Base-by-base conservation (phyloP, 2,888 invertebrate genomes). In the Furcula furcula region DNA sequence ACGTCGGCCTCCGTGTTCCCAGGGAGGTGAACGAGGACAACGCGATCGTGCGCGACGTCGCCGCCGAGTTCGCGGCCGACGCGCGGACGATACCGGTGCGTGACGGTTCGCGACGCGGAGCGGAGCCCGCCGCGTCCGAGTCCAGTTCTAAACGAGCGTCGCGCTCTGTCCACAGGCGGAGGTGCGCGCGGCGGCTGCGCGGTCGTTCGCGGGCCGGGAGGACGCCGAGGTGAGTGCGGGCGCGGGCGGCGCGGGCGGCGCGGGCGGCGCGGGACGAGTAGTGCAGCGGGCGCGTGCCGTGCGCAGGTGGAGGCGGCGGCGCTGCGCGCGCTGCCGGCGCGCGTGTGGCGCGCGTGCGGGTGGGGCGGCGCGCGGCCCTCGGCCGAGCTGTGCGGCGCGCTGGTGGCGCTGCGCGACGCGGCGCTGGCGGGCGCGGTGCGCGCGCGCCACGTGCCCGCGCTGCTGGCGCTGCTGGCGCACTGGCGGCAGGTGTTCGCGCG, bases 21-120 rank as follows among this genome's bases (percentile, higher is more conserved):
- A 92, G 92, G 93, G 94, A 94, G 84, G 93, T 93, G 36, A 94
- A 94, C 72, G 94, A 94, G 64, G 94, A 94, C 72, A 94, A 94
- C 72, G 89, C 92, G 87, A 85, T 94, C 28, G 90, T 93, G 43
- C 85, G 92, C 43, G 92, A 93, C 70, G 90, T 92, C 46, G 86
- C 91, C 1, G 70, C 90, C 1, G 93, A 93, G 61, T 89, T 91
- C 62, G 75, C 89, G 52, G 92, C 91, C 50, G 92, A 92, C 54
- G 70, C 71, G 7, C 75, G 84, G 28, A 68, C 89, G 2, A 70
- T 91, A 45, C 79, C 90, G 73, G 92, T 92, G 74, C 33, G 10
- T 21, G n/a, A n/a, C n/a, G n/a, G n/a, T n/a, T n/a, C n/a, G n/a
- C n/a, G n/a, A n/a, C n/a, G n/a, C n/a, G n/a, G 16, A 3, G 9